Evolutionary conservation across 2,113 vertebrate species (phyloP).

Genomic region (Sylvilagus bachmani): DNA sequence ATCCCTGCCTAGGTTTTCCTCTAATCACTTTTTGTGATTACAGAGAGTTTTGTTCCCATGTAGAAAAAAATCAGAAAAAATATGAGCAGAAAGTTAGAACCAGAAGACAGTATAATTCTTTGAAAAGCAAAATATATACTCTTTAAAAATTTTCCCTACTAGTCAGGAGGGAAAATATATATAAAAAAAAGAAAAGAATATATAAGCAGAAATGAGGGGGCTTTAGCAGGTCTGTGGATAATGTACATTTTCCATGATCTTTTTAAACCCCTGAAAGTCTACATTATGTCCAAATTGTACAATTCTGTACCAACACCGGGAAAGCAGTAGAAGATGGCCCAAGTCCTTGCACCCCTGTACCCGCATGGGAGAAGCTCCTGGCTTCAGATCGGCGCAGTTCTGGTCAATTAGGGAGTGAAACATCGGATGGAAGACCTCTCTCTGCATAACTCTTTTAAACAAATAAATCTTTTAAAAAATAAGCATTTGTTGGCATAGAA

Average conservation of each 20-base stretch:
- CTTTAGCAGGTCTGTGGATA: no score
- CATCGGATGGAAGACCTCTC: no score
- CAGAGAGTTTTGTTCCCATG: neutral
- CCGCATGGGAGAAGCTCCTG: no score
- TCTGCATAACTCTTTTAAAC: no score
- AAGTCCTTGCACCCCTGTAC: no score
- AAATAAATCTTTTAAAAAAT: no score
- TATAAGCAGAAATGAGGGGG: neutral
- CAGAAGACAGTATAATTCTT: conserved; percentile 11
- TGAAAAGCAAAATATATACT: neutral
- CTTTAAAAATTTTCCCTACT: accelerated
- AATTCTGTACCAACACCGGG: no score
- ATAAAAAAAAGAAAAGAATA: neutral
- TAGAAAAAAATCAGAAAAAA: neutral
- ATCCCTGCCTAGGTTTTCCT: neutral
- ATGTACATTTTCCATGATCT: no score
- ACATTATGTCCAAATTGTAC: neutral
- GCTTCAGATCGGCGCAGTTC: no score
- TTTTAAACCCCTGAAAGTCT: neutral
- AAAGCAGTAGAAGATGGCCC: no score
- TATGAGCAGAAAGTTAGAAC: conserved; percentile 13
- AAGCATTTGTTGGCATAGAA: no score
- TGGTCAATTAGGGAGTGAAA: no score
- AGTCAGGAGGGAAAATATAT: neutral
- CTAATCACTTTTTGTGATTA: neutral